Evolutionary conservation across 2,888 invertebrate species (phyloP).

Genomic region (Malacosoma neustria): DNA sequence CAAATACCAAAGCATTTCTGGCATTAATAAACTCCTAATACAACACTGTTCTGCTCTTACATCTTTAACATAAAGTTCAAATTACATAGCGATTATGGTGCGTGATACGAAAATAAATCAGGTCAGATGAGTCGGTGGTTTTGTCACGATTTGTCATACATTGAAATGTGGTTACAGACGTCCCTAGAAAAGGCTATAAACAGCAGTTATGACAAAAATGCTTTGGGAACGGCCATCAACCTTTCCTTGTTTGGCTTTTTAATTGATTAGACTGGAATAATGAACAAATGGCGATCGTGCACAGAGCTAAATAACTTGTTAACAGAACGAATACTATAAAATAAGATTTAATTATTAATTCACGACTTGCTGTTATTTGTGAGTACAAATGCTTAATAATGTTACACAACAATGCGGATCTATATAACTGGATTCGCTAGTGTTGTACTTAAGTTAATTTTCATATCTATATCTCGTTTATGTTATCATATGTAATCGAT

Average conservation of each 20-base stretch:
- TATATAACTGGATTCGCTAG: too few species aligned
- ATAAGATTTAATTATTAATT: conserved; percentile 33
- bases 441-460: too few species aligned
- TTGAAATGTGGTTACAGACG: conserved; percentile 54
- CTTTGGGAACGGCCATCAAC: conserved; percentile 53
- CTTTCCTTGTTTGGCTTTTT: conserved; percentile 31
- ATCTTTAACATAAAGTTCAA: background rate
- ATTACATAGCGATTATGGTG: background rate
- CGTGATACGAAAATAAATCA: conserved; percentile 16
- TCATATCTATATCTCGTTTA: too few species aligned
- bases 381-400: background rate
- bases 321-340: conserved; percentile 24
- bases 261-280: conserved; percentile 36
- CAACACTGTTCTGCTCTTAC: background rate
- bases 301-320: conserved; percentile 37
- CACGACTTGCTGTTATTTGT: conserved; percentile 20
- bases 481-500: too few species aligned
- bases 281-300: conserved; percentile 40
- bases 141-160: conserved; percentile 73
- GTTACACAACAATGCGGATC: background rate
- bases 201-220: conserved; percentile 66
- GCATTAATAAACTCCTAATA: conserved; percentile 11
- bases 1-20: conserved; percentile 31
- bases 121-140: conserved; percentile 62
- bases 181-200: conserved; percentile 36